These are phyloP conservation scores for Harpagifer antarcticus DNA, from an alignment of 2,797 vertebrate genomes.

Conservation along the genomic window DNA sequence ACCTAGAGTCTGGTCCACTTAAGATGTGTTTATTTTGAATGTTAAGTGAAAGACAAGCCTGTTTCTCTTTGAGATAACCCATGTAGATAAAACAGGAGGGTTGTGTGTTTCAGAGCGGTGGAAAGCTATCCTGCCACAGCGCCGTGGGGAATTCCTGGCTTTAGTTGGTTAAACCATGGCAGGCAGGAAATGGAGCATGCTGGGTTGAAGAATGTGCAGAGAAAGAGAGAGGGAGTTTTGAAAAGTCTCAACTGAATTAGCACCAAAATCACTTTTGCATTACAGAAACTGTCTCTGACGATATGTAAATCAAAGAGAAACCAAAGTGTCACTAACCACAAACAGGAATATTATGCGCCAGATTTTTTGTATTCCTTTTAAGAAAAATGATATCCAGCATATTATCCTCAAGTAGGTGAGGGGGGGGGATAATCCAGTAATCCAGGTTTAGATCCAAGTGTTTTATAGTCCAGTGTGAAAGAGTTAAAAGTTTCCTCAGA, in stretches of 20 bases:
- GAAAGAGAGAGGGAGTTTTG: conserved; percentile 62
- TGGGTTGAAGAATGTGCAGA: conserved; percentile 30
- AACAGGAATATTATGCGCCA: conserved; percentile 36
- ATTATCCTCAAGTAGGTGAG: conserved; percentile 59
- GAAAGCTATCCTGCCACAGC: conserved; percentile 36
- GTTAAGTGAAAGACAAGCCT: neutral
- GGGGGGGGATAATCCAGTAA: conserved; percentile 26
- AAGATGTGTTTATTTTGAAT: neutral
- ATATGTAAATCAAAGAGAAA: neutral
- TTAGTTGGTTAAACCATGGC: conserved; percentile 44
- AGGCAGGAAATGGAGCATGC: conserved; percentile 68
- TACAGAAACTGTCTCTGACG: neutral
- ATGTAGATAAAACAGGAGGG: conserved; percentile 33
- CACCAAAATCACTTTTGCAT: rapidly evolving
- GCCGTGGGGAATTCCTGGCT: conserved; percentile 57
- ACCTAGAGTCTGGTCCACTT: neutral
- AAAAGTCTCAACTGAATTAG: conserved; percentile 42
- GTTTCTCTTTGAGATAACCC: conserved; percentile 41
- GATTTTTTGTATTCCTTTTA: conserved; percentile 49
- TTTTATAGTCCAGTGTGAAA: conserved; percentile 28
- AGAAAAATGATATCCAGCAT: conserved; percentile 68
- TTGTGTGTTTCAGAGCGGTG: conserved; percentile 21
- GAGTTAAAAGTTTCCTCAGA: conserved; percentile 40
- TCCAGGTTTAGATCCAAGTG: conserved; percentile 52
- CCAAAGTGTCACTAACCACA: conserved; percentile 61